Conservation (phyloP, 2,888 invertebrate genomes). For the Xestobium rufovillosum region DNA sequence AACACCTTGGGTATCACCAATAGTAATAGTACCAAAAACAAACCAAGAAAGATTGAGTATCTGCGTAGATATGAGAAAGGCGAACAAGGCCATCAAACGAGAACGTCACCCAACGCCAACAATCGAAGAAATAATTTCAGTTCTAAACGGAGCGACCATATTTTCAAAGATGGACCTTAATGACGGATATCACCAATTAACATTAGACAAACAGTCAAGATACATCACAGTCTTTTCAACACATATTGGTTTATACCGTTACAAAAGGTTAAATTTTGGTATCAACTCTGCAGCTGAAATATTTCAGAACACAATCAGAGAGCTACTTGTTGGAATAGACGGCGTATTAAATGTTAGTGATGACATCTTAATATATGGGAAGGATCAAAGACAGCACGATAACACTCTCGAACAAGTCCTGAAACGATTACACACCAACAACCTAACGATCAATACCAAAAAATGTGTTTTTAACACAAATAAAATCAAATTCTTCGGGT, state of each 20-base stretch:
- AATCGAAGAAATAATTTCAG: conserved; percentile 13
- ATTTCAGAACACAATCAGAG: conserved; percentile 12
- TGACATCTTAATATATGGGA: conserved; percentile 31
- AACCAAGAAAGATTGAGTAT: conserved; percentile 10
- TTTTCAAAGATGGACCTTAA: conserved; percentile 19
- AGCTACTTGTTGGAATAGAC: conserved; percentile 6
- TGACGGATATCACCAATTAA: conserved; percentile 35
- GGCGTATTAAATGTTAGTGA: conserved; percentile 13
- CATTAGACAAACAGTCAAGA: conserved; percentile 27
- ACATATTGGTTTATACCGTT: conserved; percentile 10
- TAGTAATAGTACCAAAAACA: conserved; percentile 13
- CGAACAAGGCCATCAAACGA: conserved; percentile 14
- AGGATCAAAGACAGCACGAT: conserved; percentile 28
- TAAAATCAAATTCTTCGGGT: conserved; percentile 28
- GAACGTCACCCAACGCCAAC: conserved; percentile 18
- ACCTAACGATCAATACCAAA: conserved; percentile 26
- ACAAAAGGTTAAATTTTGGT: conserved; percentile 13
- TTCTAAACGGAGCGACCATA: conserved; percentile 14
- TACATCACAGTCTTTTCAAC: conserved; percentile 32
- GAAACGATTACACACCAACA: conserved; percentile 20
- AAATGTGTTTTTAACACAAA: conserved; percentile 29
- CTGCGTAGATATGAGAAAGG: conserved; percentile 18
- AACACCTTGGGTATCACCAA: conserved; percentile 17
- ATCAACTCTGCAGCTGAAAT: conserved; percentile 11
- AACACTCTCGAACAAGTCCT: conserved; percentile 25